These are phyloP conservation scores for Corydoras sp. DNA, from an alignment of 2,113 vertebrate genomes.

Conservation along the genomic window DNA sequence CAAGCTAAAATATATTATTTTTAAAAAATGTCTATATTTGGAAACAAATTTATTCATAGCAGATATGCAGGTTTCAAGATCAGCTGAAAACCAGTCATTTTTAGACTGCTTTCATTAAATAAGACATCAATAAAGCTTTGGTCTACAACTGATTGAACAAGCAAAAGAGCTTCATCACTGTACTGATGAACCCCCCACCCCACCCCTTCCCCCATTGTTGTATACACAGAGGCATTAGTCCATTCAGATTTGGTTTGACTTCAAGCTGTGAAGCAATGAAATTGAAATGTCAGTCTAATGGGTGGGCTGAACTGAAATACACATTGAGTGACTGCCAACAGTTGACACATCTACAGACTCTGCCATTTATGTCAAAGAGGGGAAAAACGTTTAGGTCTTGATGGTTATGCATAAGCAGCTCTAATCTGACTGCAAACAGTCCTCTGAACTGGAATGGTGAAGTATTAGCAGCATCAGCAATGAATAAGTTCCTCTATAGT, in stretches of 20 bases:
- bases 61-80: no score
- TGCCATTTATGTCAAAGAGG: conserved; percentile 9
- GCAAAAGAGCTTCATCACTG: conserved; percentile 19
- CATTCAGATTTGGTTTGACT: neutral
- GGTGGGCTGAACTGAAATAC: conserved; percentile 8
- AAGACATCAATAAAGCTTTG: neutral
- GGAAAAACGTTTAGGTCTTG: conserved; percentile 5
- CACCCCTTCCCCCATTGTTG: neutral
- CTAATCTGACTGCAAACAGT: neutral
- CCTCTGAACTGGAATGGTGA: neutral
- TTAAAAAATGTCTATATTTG: no score
- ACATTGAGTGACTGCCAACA: conserved; percentile 21
- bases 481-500: neutral
- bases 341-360: conserved; percentile 7
- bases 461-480: neutral
- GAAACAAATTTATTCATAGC: no score
- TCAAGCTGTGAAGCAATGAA: conserved; percentile 33
- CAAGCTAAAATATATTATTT: no score
- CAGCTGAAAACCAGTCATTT: neutral
- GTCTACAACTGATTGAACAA: conserved; percentile 12
- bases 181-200: neutral
- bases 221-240: conserved; percentile 14
- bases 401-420: neutral
- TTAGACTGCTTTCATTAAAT: conserved; percentile 5
- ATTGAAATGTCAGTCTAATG: conserved; percentile 29